Conservation (phyloP, 2,888 invertebrate genomes). For the Drosophila tripunctata region DNA sequence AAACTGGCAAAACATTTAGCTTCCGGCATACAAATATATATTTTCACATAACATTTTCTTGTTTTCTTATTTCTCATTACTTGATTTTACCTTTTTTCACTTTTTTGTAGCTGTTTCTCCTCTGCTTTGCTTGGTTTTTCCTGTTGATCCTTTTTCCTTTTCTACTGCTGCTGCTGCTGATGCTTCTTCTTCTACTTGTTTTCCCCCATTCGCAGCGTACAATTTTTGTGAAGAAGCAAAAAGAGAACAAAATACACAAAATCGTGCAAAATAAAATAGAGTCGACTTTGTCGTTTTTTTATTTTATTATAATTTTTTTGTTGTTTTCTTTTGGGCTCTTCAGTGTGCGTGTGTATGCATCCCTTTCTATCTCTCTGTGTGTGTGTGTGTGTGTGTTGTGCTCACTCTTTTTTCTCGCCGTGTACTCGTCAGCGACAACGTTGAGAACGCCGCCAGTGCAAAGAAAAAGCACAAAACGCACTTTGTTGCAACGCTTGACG, state of each 20-base stretch:
- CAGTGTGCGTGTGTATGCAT: slow-evolving; percentile 27
- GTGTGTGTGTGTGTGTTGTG: neutral
- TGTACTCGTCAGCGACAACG: slow-evolving; percentile 35
- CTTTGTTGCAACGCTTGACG: slow-evolving; percentile 75
- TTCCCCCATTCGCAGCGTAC: slow-evolving; percentile 44
- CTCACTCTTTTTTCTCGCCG: slow-evolving; percentile 11
- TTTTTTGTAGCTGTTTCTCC: slow-evolving; percentile 8
- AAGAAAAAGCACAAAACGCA: slow-evolving; percentile 64
- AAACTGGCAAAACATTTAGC: slow-evolving; percentile 68
- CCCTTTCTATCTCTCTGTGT: neutral
- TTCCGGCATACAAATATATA: slow-evolving; percentile 73
- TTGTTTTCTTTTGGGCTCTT: slow-evolving; percentile 48
- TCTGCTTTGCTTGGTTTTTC: slow-evolving; percentile 20
- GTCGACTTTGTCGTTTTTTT: too few species aligned
- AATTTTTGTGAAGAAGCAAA: slow-evolving; percentile 56
- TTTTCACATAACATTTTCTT: slow-evolving; percentile 66
- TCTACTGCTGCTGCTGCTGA: neutral
- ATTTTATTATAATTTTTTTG: too few species aligned
- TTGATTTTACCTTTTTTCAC: neutral
- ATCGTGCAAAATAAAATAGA: too few species aligned
- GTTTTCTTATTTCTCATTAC: slow-evolving; percentile 26
- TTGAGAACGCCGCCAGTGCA: slow-evolving; percentile 32
- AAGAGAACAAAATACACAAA: too few species aligned
- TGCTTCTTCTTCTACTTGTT: too few species aligned
- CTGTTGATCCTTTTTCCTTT: slow-evolving; percentile 32